phyloP scores from a whole-genome alignment of 2,797 vertebrate genomes.

The Sitta carolinensis region DNA sequence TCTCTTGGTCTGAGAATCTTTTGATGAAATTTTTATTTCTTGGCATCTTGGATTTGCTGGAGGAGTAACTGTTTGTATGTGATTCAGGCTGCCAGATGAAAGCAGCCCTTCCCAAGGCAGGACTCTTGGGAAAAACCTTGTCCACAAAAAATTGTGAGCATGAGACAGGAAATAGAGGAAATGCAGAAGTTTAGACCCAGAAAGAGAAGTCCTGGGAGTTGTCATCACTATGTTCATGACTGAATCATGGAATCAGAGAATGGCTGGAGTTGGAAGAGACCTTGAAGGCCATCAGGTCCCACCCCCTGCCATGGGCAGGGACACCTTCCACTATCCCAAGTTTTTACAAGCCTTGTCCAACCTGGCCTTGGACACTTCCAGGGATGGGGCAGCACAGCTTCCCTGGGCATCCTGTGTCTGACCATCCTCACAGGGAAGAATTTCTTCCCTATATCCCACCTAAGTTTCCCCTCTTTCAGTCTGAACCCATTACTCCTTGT shows the following conservation, averaged over 20 bases:
- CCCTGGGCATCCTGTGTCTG: background rate
- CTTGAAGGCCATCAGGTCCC: background rate
- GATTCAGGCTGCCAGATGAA: background rate
- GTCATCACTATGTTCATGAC: background rate
- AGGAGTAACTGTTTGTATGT: background rate
- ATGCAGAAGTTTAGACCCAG: background rate
- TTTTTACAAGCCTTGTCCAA: fast-evolving
- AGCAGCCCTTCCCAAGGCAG: background rate
- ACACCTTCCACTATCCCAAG: background rate
- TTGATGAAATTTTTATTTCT: background rate
- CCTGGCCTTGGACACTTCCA: background rate
- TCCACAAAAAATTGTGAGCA: background rate
- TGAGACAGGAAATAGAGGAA: background rate
- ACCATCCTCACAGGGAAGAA: background rate
- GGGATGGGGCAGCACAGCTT: background rate
- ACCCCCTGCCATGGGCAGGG: background rate
- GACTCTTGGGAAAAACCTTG: background rate
- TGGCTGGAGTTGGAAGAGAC: background rate
- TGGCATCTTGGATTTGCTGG: background rate
- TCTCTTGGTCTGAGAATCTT: background rate
- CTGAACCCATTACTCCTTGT: background rate
- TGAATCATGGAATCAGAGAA: background rate
- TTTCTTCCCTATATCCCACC: background rate
- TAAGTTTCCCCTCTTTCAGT: background rate
- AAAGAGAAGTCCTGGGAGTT: background rate